Base-by-base conservation (phyloP, 1,140 invertebrate genomes). In the Venustaconcha ellipsiformis region DNA sequence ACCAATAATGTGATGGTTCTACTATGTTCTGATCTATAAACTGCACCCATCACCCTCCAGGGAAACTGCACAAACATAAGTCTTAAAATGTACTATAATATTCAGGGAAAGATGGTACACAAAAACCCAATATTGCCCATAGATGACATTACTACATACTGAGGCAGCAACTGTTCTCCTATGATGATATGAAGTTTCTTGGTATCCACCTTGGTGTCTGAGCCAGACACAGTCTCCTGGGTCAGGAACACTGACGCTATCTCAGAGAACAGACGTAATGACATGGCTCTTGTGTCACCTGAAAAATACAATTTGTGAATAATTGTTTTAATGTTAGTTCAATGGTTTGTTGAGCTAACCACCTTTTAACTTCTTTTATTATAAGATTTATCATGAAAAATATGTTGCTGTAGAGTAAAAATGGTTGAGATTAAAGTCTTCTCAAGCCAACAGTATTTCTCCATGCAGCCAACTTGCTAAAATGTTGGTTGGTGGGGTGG, bases 191-290 rank as follows among this genome's bases (percentile, higher is more conserved):
- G 83, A 6, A 89, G 83, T 62, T 80, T 72, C 58, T 82, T 70
- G 55, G 77, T 82, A 65, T 87, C 81, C 18, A 82, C 77, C 60
- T 82, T 75, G 17, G 64, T 67, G 30, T 76, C 83, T 20, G 78
- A 68, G 1, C 62, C 65, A 58, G 76, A 70, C 69, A 79, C 85
- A 65, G 84, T 82, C 20, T 88, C 86, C 67, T 87, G 84, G 57
- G 76, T 86, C 18, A 89, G 80, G 74, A 84, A 88, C 6, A 88
- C 82, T 23, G 84, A 81, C 0, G 86, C 79, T n/a, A 89, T 86
- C 72, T 90, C 88, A 18, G 86, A 85, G 73, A 90, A 87, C 60
- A 90, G 81, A 56, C 84, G 77, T 26, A 90, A 74, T 1, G 86
- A 86, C 30, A 85, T 64, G 0, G 82, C 86, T 76, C 84, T 77